These are phyloP conservation scores for Argya squamiceps DNA, from an alignment of 2,797 vertebrate genomes.

Conservation along the genomic window DNA sequence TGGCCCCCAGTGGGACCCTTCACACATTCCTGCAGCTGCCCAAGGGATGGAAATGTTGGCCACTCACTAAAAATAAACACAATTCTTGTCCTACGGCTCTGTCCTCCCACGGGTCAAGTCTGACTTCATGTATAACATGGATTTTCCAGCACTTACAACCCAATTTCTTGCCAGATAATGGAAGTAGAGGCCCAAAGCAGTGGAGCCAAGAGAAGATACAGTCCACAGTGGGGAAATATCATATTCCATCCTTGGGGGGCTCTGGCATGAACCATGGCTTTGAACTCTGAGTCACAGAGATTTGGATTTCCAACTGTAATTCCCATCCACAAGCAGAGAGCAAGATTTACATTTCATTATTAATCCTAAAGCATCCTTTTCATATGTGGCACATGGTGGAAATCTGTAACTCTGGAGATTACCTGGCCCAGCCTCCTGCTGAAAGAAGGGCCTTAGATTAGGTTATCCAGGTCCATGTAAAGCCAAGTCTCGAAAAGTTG, in stretches of 20 bases:
- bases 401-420: not conserved
- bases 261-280: not conserved
- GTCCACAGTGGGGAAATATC: not conserved
- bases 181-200: not conserved
- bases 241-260: not conserved
- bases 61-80: not conserved
- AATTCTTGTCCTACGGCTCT: accelerated
- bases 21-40: not conserved
- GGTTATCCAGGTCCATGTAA: not conserved
- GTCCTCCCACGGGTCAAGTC: not conserved
- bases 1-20: not conserved
- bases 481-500: not conserved
- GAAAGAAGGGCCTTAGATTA: not conserved
- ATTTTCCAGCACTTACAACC: not conserved
- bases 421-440: not conserved
- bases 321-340: not conserved
- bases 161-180: not conserved
- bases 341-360: conserved; percentile 16
- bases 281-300: not conserved
- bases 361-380: conserved; percentile 4
- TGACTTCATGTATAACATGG: not conserved
- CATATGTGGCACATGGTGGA: not conserved
- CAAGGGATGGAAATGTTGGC: not conserved
- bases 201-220: not conserved
- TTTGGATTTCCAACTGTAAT: not conserved